Evolutionary conservation across 2,797 vertebrate species (phyloP).

Genomic region (Pelochelys cantorii): DNA sequence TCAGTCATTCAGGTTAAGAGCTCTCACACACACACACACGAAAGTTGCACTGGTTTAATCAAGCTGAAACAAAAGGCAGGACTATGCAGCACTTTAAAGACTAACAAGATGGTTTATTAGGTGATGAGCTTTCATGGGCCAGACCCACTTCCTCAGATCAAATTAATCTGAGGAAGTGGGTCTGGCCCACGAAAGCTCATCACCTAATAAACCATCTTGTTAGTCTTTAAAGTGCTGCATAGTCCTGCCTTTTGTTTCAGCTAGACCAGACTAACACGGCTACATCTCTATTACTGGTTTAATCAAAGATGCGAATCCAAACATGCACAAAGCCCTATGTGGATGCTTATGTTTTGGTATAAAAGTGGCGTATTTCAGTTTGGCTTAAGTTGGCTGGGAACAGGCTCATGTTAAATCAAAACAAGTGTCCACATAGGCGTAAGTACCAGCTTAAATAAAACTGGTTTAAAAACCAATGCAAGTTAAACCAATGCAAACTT

Average conservation of each 20-base stretch:
- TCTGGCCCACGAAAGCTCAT: too few relatives aligned
- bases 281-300: not conserved
- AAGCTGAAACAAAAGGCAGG: too few relatives aligned
- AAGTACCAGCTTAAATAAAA: not conserved
- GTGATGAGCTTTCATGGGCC: too few relatives aligned
- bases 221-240: too few relatives aligned
- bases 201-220: too few relatives aligned
- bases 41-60: not conserved
- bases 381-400: not conserved
- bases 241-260: too few relatives aligned
- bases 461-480: not conserved
- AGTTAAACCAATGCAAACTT: not conserved
- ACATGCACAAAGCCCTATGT: fast-evolving
- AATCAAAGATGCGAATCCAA: fast-evolving
- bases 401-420: not conserved
- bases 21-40: not conserved
- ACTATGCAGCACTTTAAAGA: too few relatives aligned
- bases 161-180: too few relatives aligned
- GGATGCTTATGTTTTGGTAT: not conserved
- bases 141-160: too few relatives aligned
- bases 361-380: fast-evolving
- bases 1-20: not conserved
- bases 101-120: too few relatives aligned
- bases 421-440: not conserved
- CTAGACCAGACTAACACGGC: too few relatives aligned